phyloP scores from a whole-genome alignment of 2,888 invertebrate species.

The Rugalucina vietnamica region DNA sequence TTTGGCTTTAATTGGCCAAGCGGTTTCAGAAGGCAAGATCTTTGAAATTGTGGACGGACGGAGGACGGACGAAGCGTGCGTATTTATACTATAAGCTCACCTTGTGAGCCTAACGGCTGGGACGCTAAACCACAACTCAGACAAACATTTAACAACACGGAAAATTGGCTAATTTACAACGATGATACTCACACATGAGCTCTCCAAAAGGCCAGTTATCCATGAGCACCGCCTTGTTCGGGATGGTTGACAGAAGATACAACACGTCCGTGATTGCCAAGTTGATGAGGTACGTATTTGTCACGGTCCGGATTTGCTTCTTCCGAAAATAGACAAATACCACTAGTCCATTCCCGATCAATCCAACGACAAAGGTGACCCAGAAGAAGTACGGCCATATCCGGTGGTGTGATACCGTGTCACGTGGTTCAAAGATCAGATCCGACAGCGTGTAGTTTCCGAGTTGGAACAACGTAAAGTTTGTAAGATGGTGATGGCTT shows the following conservation, averaged over 20 bases:
- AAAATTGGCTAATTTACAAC: no score
- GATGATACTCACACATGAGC: slow-evolving; percentile 64
- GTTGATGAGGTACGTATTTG: slow-evolving; percentile 60
- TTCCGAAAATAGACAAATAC: slow-evolving; percentile 53
- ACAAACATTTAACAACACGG: no score
- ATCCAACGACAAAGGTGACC: slow-evolving; percentile 54
- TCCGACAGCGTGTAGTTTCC: slow-evolving; percentile 15
- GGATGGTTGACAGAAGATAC: slow-evolving; percentile 54
- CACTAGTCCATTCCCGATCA: slow-evolving; percentile 57
- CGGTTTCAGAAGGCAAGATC: no score
- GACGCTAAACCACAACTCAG: no score
- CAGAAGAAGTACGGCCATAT: slow-evolving; percentile 54
- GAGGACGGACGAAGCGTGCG: no score
- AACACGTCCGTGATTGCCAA: slow-evolving; percentile 57
- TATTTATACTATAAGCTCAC: no score
- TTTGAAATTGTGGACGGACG: no score
- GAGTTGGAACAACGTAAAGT: neutral
- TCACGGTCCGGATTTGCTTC: slow-evolving; percentile 56
- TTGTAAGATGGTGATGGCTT: no score
- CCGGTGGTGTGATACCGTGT: slow-evolving; percentile 28
- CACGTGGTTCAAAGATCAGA: neutral
- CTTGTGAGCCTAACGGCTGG: no score
- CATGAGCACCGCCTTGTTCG: slow-evolving; percentile 47
- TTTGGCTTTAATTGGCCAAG: no score
- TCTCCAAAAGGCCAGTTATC: slow-evolving; percentile 60